phyloP scores from a whole-genome alignment of 2,113 vertebrate genomes.

The Tinamus guttatus region DNA sequence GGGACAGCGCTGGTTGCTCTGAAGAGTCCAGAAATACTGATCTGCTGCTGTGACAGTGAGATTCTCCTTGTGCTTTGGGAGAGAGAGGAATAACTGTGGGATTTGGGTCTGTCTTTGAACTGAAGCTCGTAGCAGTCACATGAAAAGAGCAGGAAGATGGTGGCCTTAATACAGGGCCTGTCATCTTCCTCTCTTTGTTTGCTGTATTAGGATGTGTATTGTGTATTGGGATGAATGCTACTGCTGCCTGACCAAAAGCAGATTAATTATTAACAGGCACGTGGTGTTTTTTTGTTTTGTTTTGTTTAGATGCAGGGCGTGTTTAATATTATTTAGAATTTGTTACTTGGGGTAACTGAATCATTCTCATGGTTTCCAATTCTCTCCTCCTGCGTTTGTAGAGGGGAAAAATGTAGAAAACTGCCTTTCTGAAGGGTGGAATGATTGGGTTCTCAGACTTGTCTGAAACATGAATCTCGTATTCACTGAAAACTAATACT shows the following conservation, averaged over 20 bases:
- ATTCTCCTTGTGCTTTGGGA: neutral
- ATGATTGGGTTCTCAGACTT: neutral
- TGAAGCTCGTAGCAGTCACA: neutral
- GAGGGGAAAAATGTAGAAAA: neutral
- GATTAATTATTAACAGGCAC: neutral
- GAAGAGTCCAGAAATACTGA: slow-evolving; percentile 81
- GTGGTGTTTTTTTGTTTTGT: too few relatives aligned
- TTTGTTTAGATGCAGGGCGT: neutral
- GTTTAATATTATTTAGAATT: neutral
- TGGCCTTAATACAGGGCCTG: neutral
- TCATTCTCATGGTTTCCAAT: neutral
- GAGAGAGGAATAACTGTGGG: neutral
- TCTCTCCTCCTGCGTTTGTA: neutral
- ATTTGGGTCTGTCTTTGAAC: neutral
- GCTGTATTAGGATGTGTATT: too few relatives aligned
- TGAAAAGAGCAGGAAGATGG: rapidly evolving
- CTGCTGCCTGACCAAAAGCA: neutral
- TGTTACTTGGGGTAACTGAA: neutral
- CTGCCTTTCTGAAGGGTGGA: neutral
- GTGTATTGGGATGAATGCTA: neutral
- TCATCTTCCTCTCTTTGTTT: neutral
- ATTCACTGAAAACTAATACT: neutral
- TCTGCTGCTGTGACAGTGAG: slow-evolving; percentile 79
- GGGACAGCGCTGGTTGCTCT: slow-evolving; percentile 62
- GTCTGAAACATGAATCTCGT: neutral